Percentiles rank a stretch among this genome's conserved stretches.
phyloP scores from a whole-genome alignment of 2,797 vertebrate genomes.

The Podarcis lilfordi region DNA sequence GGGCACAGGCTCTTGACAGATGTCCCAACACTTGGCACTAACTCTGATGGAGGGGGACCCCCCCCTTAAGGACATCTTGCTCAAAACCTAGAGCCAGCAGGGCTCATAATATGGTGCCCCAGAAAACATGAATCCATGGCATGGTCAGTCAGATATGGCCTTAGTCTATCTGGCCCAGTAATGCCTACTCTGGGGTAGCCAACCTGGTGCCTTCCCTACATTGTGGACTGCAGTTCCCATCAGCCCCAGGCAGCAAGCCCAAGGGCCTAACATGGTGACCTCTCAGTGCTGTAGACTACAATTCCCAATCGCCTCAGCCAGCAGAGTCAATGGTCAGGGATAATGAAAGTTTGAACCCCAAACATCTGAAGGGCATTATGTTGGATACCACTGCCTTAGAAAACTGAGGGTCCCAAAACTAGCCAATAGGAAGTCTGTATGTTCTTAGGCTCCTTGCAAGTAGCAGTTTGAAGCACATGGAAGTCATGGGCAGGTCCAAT shows the following conservation, averaged over 20 bases:
- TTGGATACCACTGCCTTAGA: background rate
- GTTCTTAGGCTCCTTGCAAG: background rate
- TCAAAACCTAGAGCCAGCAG: background rate
- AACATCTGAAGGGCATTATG: background rate
- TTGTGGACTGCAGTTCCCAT: no score
- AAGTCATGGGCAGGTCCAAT: no score
- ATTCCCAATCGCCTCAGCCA: background rate
- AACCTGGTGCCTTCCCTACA: no score
- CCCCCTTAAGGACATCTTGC: background rate
- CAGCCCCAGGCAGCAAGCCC: no score
- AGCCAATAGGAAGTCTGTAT: background rate
- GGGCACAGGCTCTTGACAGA: no score
- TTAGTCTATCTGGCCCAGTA: no score
- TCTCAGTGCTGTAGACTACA: background rate
- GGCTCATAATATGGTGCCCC: background rate
- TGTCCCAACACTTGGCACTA: no score
- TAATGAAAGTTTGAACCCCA: no score
- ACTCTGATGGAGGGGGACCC: no score
- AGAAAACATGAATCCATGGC: background rate
- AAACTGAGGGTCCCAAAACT: background rate
- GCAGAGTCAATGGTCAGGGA: background rate
- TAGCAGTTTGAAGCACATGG: background rate
- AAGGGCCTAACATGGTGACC: background rate
- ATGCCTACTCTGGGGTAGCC: no score
- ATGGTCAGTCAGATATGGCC: no score